Evolutionary conservation across 2,888 invertebrate species (phyloP).

Genomic region (Stegana nigrithorax): DNA sequence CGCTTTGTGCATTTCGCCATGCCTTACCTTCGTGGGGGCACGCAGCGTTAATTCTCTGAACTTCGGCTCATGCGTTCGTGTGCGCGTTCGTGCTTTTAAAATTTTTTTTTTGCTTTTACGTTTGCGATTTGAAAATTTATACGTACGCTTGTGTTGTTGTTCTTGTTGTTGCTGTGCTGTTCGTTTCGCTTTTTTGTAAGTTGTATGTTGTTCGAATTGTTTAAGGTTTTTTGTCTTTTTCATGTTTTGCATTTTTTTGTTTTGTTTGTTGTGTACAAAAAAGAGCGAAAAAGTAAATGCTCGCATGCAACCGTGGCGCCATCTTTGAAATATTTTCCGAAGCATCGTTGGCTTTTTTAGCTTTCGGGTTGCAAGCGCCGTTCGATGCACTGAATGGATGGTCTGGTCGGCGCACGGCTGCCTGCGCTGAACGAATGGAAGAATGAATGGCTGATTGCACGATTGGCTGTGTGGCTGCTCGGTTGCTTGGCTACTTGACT

Average conservation of each 20-base stretch:
- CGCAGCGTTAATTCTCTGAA: no score
- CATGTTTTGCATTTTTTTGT: background rate
- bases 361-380: constrained; percentile 37
- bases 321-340: constrained; percentile 47
- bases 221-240: background rate
- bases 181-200: constrained; percentile 15
- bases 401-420: background rate
- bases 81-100: background rate
- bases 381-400: constrained; percentile 15
- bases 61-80: background rate
- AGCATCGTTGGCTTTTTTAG: constrained; percentile 44
- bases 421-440: no score
- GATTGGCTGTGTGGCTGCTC: background rate
- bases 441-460: background rate
- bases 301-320: constrained; percentile 42
- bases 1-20: no score
- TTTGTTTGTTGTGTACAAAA: constrained; percentile 31
- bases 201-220: background rate
- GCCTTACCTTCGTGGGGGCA: background rate
- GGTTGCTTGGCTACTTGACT: constrained; percentile 5
- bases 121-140: background rate
- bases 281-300: constrained; percentile 31
- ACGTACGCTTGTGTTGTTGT: background rate
- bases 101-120: background rate
- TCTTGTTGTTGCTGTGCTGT: no score